phyloP scores from a whole-genome alignment of 2,113 vertebrate species.

The Malurus elegans region DNA sequence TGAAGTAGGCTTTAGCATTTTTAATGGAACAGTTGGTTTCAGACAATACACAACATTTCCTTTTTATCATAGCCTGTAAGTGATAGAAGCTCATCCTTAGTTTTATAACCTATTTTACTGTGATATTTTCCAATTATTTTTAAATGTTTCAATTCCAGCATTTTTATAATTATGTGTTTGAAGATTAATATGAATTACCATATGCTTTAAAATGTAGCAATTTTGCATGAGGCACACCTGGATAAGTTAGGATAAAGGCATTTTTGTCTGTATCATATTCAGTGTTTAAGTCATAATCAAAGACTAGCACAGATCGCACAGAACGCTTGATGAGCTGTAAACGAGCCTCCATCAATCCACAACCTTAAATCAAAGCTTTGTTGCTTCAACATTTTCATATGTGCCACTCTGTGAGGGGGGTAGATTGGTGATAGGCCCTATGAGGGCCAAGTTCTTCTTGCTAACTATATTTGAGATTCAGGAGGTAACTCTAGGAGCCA shows the following conservation, averaged over 20 bases:
- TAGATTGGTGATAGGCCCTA: not conserved
- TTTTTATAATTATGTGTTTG: not conserved
- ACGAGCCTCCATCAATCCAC: constrained; percentile 13
- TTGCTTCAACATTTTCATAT: not conserved
- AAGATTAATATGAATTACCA: constrained; percentile 16
- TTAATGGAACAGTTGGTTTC: not conserved
- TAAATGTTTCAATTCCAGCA: not conserved
- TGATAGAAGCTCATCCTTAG: not conserved
- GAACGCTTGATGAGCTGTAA: constrained; percentile 46
- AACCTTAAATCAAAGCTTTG: constrained; percentile 4
- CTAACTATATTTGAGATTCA: not conserved
- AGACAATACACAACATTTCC: not conserved
- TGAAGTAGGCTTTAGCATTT: not conserved
- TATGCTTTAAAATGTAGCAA: constrained; percentile 12
- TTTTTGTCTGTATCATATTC: constrained; percentile 24
- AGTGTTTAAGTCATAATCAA: constrained; percentile 53
- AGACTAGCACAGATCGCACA: constrained; percentile 15
- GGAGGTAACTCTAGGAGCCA: not conserved
- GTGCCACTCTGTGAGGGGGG: not conserved
- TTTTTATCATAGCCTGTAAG: not conserved
- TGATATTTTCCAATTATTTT: not conserved
- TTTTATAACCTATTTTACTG: not conserved
- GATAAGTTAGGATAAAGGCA: not conserved
- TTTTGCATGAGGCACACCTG: constrained; percentile 49
- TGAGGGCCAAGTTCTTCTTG: not conserved